These are phyloP conservation scores for Lynx canadensis DNA, from an alignment of 2,113 vertebrate species.

Conservation along the genomic window DNA sequence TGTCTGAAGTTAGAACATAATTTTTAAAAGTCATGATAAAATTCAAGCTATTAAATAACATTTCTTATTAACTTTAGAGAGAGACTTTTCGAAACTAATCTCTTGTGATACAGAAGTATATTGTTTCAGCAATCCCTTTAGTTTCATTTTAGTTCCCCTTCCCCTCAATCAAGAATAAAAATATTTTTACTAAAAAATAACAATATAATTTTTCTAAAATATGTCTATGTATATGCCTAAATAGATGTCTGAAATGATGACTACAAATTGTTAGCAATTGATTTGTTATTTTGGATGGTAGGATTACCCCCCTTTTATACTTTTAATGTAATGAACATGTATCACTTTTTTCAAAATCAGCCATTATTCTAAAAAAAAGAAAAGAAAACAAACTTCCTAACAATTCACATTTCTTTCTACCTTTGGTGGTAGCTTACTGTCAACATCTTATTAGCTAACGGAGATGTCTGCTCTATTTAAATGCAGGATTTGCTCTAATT, in stretches of 20 bases:
- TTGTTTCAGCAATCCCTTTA: not conserved
- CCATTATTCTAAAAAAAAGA: not conserved
- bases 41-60: not conserved
- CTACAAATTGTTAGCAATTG: constrained; percentile 4
- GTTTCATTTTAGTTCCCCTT: not conserved
- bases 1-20: not conserved
- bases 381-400: not conserved
- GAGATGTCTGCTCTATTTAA: not conserved
- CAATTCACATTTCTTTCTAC: not conserved
- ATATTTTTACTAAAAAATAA: not conserved
- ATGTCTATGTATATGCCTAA: not conserved
- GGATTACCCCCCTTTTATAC: not conserved
- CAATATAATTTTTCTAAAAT: not conserved
- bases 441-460: not conserved
- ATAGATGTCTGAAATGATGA: not conserved
- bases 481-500: constrained; percentile 2
- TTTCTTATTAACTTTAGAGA: not conserved
- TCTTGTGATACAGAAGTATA: constrained; percentile 3
- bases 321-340: not conserved
- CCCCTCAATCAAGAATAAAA: not conserved
- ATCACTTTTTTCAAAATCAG: not conserved
- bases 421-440: not conserved
- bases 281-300: not conserved
- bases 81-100: not conserved
- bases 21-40: constrained; percentile 3